Evolutionary conservation across 2,797 vertebrate species (phyloP).

Genomic region (Sebastes taczanowskii): DNA sequence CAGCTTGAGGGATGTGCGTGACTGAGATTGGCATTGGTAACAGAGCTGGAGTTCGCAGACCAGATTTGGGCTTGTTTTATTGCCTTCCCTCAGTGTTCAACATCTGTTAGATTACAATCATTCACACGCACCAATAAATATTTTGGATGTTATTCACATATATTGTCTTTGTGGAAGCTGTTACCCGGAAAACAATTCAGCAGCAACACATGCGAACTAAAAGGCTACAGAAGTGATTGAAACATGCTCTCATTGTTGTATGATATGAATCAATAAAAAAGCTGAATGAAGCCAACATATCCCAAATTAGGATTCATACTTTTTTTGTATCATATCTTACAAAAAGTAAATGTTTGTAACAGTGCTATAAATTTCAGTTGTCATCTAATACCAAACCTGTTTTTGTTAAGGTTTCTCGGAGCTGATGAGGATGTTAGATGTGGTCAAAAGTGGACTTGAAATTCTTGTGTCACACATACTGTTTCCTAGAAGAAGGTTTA

Average conservation of each 20-base stretch:
- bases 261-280: background rate
- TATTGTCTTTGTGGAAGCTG: slow-evolving; percentile 23
- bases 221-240: background rate
- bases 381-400: background rate
- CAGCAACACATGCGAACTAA: background rate
- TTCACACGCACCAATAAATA: slow-evolving; percentile 65
- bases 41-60: slow-evolving; percentile 47
- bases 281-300: background rate
- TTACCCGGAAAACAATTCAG: background rate
- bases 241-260: background rate
- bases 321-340: background rate
- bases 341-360: background rate
- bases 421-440: background rate
- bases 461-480: background rate
- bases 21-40: slow-evolving; percentile 68
- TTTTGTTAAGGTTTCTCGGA: background rate
- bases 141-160: slow-evolving; percentile 53
- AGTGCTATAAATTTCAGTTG: background rate
- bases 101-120: slow-evolving; percentile 71
- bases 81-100: slow-evolving; percentile 60
- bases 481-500: background rate
- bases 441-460: background rate
- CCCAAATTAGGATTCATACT: background rate
- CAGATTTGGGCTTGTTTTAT: slow-evolving; percentile 77
- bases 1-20: slow-evolving; percentile 65